A percentile compares a stretch with the other conserved stretches of the same genome.
Evolutionary conservation across 2,797 vertebrate genomes (phyloP).

Genomic region (Linurgus olivaceus): DNA sequence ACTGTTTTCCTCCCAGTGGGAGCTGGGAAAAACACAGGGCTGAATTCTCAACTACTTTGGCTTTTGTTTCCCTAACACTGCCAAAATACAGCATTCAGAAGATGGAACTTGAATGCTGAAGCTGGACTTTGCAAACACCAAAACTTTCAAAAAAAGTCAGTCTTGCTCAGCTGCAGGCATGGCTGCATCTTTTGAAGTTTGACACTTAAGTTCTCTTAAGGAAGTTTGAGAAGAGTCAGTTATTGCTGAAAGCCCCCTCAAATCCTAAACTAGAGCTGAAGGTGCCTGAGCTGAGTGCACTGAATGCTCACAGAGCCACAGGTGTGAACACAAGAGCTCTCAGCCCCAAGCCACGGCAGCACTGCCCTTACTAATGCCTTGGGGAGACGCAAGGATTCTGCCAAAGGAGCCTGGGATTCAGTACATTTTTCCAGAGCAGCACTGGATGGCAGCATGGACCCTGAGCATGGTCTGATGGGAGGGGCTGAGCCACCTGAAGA

Average conservation of each 20-base stretch:
- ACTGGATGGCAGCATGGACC: neutral
- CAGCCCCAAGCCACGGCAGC: too few species aligned
- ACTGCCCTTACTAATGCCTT: fast-evolving
- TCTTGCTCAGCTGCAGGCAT: neutral
- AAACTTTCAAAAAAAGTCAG: neutral
- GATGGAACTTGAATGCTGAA: neutral
- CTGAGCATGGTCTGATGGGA: fast-evolving
- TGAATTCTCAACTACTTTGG: slow-evolving; percentile 31
- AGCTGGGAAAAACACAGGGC: slow-evolving; percentile 9
- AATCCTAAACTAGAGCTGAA: neutral
- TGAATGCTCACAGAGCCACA: neutral
- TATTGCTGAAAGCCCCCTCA: neutral
- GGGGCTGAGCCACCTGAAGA: neutral
- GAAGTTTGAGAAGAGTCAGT: neutral
- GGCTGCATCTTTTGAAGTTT: neutral
- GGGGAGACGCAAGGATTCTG: neutral
- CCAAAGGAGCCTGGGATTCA: neutral
- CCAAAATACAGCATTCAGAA: neutral
- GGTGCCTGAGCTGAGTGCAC: neutral
- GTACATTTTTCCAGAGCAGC: neutral
- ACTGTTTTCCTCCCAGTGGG: neutral
- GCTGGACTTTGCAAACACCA: neutral
- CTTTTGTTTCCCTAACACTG: neutral
- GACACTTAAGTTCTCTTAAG: neutral
- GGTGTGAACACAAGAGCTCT: neutral